Evolutionary conservation across 2,797 vertebrate species (phyloP), one percentile per base, ranked within the genome.

Genomic region (Numenius phaeopus): DNA sequence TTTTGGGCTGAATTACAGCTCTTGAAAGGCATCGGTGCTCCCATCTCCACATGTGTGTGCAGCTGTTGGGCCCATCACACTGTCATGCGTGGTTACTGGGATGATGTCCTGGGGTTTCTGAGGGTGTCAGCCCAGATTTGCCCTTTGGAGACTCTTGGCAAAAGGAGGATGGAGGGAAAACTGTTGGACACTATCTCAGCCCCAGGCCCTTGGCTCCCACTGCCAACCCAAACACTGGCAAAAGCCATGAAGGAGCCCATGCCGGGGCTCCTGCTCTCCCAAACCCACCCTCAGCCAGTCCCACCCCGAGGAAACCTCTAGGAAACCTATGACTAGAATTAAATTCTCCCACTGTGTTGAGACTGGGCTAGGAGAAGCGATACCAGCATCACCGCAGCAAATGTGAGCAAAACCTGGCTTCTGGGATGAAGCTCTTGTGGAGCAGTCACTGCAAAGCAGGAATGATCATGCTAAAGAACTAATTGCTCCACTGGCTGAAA

Each of bases 41-140:
- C 50, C 10, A 1, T 11, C 69, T 49, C 40, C n/a, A 12, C 15
- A 3, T 0, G 7, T 5, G 0, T 10, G 0, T 4, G 5, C 18
- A 21, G 40, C 10, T 49, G 49, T 30, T 40, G 3, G 5, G 3
- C 16, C 44, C 62, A 3, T 29, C 14, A 3, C 13, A 22, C 42
- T 2, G 0, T 10, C 50, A 8, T 12, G 0, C 0, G 6, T 10
- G 39, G 34, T 11, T 55, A 37, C 47, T 49, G 77, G 59, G 46
- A 23, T 11, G 19, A n/a, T 0, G 5, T 6, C 4, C 10, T 29
- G 49, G 50, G 32, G n/a, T 40, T 85, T 72, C 42, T 65, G 12
- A 34, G 64, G 47, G 19, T 21, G 11, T 44, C 67, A 37, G 37
- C 44, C 23, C 46, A 7, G 8, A 1, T 39, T 61, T 79, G 11